A percentile compares a stretch with the other conserved stretches of the same genome.
These are phyloP conservation scores for human (Homo sapiens) DNA, from an alignment of 2,113 vertebrate species.

Conservation along the genomic window GRCh38 chr3:77052001-77052500, in stretches of 20 bases:
- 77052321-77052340: slow-evolving; percentile 69
- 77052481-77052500: slow-evolving; percentile 65
- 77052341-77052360: slow-evolving; percentile 86
- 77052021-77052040: slow-evolving; percentile 85
- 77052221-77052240: slow-evolving; percentile 81
- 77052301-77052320: slow-evolving; percentile 83
- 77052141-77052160: slow-evolving; percentile 88
- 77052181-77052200: slow-evolving; percentile 85
- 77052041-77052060: slow-evolving; percentile 79
- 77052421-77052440: slow-evolving; percentile 88
- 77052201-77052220: slow-evolving; percentile 89
- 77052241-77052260: slow-evolving; percentile 82
- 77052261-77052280: slow-evolving; percentile 83
- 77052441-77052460: slow-evolving; percentile 88
- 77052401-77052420: slow-evolving; percentile 87
- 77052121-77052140: slow-evolving; percentile 77
- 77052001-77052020: slow-evolving; percentile 82
- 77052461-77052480: slow-evolving; percentile 91
- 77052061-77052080: slow-evolving; percentile 81
- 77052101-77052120: slow-evolving; percentile 88
- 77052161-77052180: slow-evolving; percentile 83
- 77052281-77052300: slow-evolving; percentile 87
- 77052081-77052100: slow-evolving; percentile 78
- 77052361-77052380: slow-evolving; percentile 91
- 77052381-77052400: slow-evolving; percentile 89